Evolutionary conservation across 2,888 invertebrate species (phyloP), one percentile per base, ranked within the genome.

Genomic region (Tetanocera ferruginea): DNA sequence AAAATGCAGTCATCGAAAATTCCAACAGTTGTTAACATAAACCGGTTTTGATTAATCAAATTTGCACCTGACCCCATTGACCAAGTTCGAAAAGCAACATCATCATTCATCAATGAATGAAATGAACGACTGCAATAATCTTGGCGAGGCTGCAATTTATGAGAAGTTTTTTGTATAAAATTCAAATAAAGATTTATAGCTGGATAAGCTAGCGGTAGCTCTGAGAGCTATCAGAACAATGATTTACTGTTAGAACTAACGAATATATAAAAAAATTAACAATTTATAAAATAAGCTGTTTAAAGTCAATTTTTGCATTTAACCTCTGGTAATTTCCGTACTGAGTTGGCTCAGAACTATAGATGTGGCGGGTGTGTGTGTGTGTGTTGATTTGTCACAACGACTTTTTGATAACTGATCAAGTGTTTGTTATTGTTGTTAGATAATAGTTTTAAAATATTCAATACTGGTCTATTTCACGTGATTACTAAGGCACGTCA

Each of bases 1-100:
- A 43, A 43, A 43, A 43, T 14, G 43, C 1, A 43, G 43, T 43
- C 43, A 43, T 43, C 43, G 14, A 43, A 43, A 43, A 14, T 43
- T 43, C 43, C 43, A 11, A 43, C 43, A 57, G 17, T 57, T 23
- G 19, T 25, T 23, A 57, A 55, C 55, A 6, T 25, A 49, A 74
- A 62, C 73, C 62, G 62, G 73, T 74, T 74, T 5, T 43, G 43
- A 23, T 34, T 14, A 57, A 17, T 34, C 28, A 28, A 43, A 57
- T n/a, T 60, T 73, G 25, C n/a, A 43, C 60, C 43, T 74, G 73
- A 74, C 62, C 73, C 31, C 49, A 73, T 62, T 74, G 31, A n/a
- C 60, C 62, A 64, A 49, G 60, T 60, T 23, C 51, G 51, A 19
- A 43, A n/a, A 19, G 17, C 52, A 70, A 52, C 49, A 70, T 23